These are phyloP conservation scores for Melanotaenia pygmaea DNA, from an alignment of 2,797 vertebrate species.

Conservation along the genomic window DNA sequence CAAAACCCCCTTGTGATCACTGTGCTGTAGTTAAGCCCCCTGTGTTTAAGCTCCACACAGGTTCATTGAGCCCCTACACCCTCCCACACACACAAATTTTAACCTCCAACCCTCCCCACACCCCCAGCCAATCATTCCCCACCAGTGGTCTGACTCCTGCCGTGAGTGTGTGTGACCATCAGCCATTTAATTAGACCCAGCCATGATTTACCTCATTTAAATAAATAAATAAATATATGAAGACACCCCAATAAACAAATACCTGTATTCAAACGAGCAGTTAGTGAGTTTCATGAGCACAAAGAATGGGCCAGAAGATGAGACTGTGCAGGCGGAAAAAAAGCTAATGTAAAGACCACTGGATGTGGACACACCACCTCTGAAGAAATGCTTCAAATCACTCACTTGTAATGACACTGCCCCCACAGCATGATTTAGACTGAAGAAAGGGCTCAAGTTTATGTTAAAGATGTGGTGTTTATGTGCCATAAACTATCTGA, in stretches of 20 bases:
- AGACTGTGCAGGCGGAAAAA: conserved; percentile 64
- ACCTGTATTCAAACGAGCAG: conserved; percentile 82
- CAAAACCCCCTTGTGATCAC: conserved; percentile 80
- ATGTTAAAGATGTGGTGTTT: background rate
- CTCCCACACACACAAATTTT: conserved; percentile 44
- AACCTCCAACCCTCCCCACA: conserved; percentile 50
- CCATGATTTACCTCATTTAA: conserved; percentile 80
- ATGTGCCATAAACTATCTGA: background rate
- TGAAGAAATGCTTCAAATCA: conserved; percentile 24
- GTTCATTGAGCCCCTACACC: conserved; percentile 71
- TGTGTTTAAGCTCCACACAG: conserved; percentile 84
- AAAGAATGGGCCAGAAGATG: conserved; percentile 65
- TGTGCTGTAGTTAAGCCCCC: conserved; percentile 84
- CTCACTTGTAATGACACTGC: conserved; percentile 30
- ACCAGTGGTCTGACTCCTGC: conserved; percentile 81
- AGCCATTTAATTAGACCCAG: conserved; percentile 86
- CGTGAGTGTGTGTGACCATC: conserved; percentile 80
- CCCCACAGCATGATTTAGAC: conserved; percentile 17
- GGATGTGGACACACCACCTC: conserved; percentile 53
- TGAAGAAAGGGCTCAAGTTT: conserved; percentile 1
- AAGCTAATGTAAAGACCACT: conserved; percentile 66
- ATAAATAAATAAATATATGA: conserved; percentile 84
- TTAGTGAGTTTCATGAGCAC: conserved; percentile 54
- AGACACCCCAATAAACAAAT: conserved; percentile 80
- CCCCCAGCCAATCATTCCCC: conserved; percentile 81